A percentile compares a stretch with the other conserved stretches of the same genome.
phyloP scores from a whole-genome alignment of 2,888 invertebrate genomes.

The Noctua pronuba region DNA sequence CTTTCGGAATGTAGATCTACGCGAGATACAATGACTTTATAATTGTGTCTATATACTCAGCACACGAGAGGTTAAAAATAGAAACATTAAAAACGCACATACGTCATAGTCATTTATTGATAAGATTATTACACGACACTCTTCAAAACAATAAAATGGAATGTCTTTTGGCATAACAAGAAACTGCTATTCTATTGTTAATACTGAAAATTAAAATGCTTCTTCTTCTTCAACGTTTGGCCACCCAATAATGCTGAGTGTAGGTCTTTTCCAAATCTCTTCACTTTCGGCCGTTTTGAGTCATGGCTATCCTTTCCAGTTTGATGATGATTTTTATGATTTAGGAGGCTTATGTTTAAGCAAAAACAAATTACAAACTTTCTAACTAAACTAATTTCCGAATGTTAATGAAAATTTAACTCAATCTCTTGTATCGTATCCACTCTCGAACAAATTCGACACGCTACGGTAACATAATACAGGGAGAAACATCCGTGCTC shows the following conservation, averaged over 20 bases:
- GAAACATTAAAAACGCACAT: not conserved
- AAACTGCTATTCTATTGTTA: not conserved
- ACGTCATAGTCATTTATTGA: not conserved
- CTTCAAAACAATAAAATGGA: not conserved
- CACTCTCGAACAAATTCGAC: slow-evolving; percentile 1
- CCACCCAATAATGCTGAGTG: too few species aligned
- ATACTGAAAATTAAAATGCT: not conserved
- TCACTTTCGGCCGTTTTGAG: too few species aligned
- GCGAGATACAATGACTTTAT: too few species aligned
- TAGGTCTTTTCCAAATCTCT: too few species aligned
- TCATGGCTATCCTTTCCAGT: too few species aligned
- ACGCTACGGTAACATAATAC: not conserved
- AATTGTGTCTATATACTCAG: too few species aligned
- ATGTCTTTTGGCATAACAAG: not conserved
- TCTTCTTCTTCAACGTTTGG: too few species aligned
- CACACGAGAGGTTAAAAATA: too few species aligned
- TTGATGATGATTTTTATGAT: too few species aligned
- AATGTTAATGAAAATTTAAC: not conserved
- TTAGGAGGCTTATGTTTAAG: not conserved
- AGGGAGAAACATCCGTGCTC: not conserved
- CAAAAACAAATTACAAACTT: not conserved
- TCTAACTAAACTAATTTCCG: not conserved
- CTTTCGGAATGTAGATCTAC: too few species aligned
- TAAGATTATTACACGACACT: not conserved
- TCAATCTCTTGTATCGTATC: not conserved